These are phyloP conservation scores for Molossus alvarezi DNA, from an alignment of 2,797 vertebrate genomes.

Conservation along the genomic window DNA sequence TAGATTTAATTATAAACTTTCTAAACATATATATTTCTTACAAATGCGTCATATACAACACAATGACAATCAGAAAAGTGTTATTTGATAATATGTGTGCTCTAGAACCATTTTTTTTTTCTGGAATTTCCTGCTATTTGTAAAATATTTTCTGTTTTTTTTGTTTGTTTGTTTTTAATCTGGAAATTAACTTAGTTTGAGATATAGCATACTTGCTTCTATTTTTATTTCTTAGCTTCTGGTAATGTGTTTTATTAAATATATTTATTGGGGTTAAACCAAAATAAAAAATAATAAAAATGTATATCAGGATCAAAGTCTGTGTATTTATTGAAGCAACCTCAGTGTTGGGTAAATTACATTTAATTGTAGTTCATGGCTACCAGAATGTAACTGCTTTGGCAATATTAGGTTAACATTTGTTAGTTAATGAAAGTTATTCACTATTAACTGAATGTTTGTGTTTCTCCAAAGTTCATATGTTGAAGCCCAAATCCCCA, in stretches of 20 bases:
- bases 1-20: neutral
- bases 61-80: neutral
- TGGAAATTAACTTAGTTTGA: neutral
- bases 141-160: neutral
- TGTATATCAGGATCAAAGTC: neutral
- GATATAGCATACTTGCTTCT: neutral
- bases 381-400: neutral
- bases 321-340: neutral
- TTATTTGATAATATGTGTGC: neutral
- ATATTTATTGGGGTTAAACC: neutral
- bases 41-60: neutral
- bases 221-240: conserved; percentile 36
- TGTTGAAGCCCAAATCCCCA: neutral
- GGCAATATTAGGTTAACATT: neutral
- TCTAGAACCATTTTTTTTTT: neutral
- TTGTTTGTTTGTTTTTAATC: neutral
- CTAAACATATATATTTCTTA: neutral
- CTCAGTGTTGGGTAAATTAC: neutral
- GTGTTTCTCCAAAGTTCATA: neutral
- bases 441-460: neutral
- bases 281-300: neutral
- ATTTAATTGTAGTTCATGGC: neutral
- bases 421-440: neutral
- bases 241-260: neutral
- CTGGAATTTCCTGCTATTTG: neutral